Evolutionary conservation across 2,797 vertebrate species (phyloP).

Genomic region (Fistularia tabacaria): DNA sequence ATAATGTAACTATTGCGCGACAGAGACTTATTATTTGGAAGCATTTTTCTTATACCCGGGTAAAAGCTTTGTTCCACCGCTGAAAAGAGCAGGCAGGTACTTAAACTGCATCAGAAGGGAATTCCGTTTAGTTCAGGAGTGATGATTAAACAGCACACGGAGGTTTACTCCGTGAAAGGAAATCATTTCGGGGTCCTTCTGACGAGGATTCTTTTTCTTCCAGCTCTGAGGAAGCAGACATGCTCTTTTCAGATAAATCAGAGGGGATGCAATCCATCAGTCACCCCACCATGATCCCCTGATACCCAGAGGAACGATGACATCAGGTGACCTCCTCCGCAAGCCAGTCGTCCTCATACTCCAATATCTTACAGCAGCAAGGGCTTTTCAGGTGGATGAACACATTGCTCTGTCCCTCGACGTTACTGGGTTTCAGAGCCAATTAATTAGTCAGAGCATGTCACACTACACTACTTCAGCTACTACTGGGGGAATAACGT

Average conservation of each 20-base stretch:
- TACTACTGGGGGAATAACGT: too few species aligned
- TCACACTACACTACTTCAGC: too few species aligned
- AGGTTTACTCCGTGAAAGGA: not conserved
- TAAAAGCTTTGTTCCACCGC: not conserved
- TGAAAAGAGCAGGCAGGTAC: not conserved
- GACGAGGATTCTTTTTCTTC: not conserved
- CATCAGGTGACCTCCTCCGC: slow-evolving; percentile 3
- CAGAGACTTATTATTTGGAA: not conserved
- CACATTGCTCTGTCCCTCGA: too few species aligned
- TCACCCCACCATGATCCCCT: slow-evolving; percentile 8
- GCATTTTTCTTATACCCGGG: not conserved
- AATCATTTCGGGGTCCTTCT: not conserved
- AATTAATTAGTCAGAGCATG: too few species aligned
- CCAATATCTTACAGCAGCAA: too few species aligned
- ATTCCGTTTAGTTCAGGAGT: not conserved
- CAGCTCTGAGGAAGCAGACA: not conserved
- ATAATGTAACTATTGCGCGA: slow-evolving; percentile 6
- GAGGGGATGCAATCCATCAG: slow-evolving; percentile 2
- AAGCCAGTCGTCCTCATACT: not conserved
- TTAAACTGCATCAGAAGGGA: not conserved
- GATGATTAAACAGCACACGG: slow-evolving; percentile 1
- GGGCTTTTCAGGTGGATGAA: too few species aligned
- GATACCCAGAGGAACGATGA: slow-evolving; percentile 3
- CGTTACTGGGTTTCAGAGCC: too few species aligned
- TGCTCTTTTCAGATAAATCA: slow-evolving; percentile 14